A percentile compares a stretch with the other conserved stretches of the same genome.
phyloP scores from a whole-genome alignment of 2,797 vertebrate species.

The Micrastur ruficollis region DNA sequence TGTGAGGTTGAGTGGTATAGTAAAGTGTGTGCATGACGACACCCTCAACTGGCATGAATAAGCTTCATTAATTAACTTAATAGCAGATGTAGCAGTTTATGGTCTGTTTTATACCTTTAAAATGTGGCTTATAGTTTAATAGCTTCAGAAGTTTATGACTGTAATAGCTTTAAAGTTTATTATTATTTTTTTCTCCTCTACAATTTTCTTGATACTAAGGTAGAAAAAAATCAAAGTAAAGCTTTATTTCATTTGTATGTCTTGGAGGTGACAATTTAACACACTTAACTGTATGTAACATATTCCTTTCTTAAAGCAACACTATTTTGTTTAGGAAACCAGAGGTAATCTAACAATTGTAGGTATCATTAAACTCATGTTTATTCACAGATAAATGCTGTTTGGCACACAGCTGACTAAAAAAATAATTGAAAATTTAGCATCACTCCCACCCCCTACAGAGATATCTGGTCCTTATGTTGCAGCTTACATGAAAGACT shows the following conservation, averaged over 20 bases:
- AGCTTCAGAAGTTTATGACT: background rate
- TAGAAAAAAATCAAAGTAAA: background rate
- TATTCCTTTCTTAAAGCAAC: background rate
- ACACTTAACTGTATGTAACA: background rate
- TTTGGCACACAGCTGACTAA: slow-evolving; percentile 75
- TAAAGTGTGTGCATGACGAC: background rate
- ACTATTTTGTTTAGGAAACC: background rate
- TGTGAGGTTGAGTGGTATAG: background rate
- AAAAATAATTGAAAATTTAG: slow-evolving; percentile 71
- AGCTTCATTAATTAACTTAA: background rate
- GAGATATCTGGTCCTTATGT: background rate
- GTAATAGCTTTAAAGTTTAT: background rate
- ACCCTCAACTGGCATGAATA: background rate
- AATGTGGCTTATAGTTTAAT: background rate
- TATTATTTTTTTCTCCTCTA: background rate
- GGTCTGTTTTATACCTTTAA: background rate
- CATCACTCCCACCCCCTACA: background rate
- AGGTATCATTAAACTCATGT: background rate
- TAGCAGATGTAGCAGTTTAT: background rate
- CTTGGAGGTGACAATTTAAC: background rate
- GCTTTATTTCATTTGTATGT: background rate
- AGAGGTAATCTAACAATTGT: background rate
- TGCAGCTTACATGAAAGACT: slow-evolving; percentile 7
- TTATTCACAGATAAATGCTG: background rate
- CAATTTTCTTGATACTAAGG: background rate